phyloP scores from a whole-genome alignment of 2,888 invertebrate genomes.

The Alloscopus bannaensis region DNA sequence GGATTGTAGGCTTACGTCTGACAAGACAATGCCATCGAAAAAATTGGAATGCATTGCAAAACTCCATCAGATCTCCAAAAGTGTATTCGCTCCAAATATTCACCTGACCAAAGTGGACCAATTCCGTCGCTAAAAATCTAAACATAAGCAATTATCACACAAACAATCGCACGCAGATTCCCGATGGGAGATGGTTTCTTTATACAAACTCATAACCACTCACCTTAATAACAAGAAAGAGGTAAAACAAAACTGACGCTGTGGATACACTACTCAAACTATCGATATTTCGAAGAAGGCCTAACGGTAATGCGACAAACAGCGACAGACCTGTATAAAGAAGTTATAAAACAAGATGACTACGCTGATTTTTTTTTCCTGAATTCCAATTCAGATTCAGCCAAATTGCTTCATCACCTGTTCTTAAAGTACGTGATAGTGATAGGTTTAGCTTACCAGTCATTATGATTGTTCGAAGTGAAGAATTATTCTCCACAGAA shows the following conservation, averaged over 20 bases:
- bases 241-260: conserved; percentile 93
- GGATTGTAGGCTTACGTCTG: conserved; percentile 86
- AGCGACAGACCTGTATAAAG: conserved; percentile 81
- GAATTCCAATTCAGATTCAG: too few relatives aligned
- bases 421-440: too few relatives aligned
- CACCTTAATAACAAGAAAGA: conserved; percentile 91
- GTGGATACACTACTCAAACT: conserved; percentile 91
- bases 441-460: conserved; percentile 76
- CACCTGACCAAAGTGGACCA: conserved; percentile 83
- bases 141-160: conserved; percentile 63
- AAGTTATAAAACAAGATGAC: too few relatives aligned
- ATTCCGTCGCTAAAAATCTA: conserved; percentile 89
- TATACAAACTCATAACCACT: conserved; percentile 51
- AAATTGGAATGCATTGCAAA: conserved; percentile 94
- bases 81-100: conserved; percentile 84
- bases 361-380: too few relatives aligned
- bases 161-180: conserved; percentile 1
- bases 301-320: conserved; percentile 92
- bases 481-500: conserved; percentile 82
- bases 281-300: conserved; percentile 91
- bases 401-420: too few relatives aligned
- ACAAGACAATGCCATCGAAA: conserved; percentile 97
- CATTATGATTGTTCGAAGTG: conserved; percentile 77
- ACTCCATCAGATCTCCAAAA: conserved; percentile 91
- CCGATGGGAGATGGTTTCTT: neutral